Evolutionary conservation across 2,888 invertebrate species (phyloP).

Genomic region (Xanthorhoe designata): DNA sequence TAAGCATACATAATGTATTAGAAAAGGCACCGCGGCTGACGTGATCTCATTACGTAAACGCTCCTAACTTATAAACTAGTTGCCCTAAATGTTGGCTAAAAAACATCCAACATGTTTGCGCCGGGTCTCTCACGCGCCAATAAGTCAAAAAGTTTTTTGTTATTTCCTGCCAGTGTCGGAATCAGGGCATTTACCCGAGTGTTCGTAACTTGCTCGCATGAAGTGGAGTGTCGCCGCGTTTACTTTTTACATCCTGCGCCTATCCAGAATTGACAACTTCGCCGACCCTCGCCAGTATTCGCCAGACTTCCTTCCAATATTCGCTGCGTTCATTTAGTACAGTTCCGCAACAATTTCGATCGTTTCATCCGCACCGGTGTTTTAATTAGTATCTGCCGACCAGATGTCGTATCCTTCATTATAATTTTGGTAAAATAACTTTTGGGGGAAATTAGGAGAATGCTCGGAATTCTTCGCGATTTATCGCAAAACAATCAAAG

Average conservation of each 20-base stretch:
- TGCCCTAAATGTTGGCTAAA: slow-evolving; percentile 67
- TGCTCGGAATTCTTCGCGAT: slow-evolving; percentile 60
- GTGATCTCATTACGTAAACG: slow-evolving; percentile 60
- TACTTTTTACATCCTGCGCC: slow-evolving; percentile 56
- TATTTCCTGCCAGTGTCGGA: slow-evolving; percentile 68
- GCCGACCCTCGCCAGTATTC: slow-evolving; percentile 22
- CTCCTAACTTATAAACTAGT: slow-evolving; percentile 65
- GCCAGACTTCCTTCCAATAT: slow-evolving; percentile 16
- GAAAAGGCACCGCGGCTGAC: slow-evolving; percentile 47
- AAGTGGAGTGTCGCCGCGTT: slow-evolving; percentile 65
- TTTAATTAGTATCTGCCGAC: slow-evolving; percentile 45
- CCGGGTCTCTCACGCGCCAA: slow-evolving; percentile 53
- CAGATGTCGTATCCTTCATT: slow-evolving; percentile 54
- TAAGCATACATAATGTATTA: slow-evolving; percentile 36
- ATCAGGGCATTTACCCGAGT: slow-evolving; percentile 76
- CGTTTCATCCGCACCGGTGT: slow-evolving; percentile 38
- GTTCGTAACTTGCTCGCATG: slow-evolving; percentile 73
- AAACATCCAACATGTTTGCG: slow-evolving; percentile 77
- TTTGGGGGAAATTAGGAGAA: slow-evolving; percentile 55
- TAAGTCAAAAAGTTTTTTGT: slow-evolving; percentile 75
- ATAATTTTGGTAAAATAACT: slow-evolving; percentile 60
- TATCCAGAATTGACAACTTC: slow-evolving; percentile 61
- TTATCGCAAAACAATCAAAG: slow-evolving; percentile 69
- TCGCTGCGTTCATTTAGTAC: slow-evolving; percentile 28
- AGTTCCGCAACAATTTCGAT: slow-evolving; percentile 33